Base-by-base conservation (phyloP, 1,140 invertebrate genomes). In the Condylostylus longicornis region DNA sequence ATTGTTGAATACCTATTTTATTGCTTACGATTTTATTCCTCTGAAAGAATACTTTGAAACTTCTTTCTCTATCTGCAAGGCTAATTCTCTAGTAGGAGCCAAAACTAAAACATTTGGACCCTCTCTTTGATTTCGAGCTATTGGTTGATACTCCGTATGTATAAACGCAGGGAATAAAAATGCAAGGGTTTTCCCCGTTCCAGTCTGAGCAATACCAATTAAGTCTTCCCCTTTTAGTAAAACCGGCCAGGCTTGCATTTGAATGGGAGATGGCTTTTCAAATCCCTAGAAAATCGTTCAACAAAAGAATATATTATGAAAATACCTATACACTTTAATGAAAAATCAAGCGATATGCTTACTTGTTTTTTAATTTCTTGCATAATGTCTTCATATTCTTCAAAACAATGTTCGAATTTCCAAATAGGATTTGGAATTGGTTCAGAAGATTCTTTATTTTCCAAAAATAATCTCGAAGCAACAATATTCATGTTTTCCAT, bases 131-230 rank as follows among this genome's bases (percentile, higher is more conserved):
- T 46, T 49, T 5, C 77, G 61, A 0, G 81, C 77, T 9, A 63
- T 66, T 15, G 69, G 54, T 65, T 95, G 90, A 23, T 70, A 70
- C 42, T 87, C 82, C 34, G 88, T 88, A 49, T 91, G 86, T 46
- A 91, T 80, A 29, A 95, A 69, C 12, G 87, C 88, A 21, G 90
- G 90, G 20, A 95, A 53, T 1, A 95, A 59, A 52, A 94, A 96
- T 0, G 89, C 88, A 23, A 94, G 61, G 0, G 90, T 95, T 67
- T 81, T 82, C 45, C 87, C 89, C 20, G 89, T 91, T 39, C 84
- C 84, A 18, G 85, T 89, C 64, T 93, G 89, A 1, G 90, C 88
- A 41, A 95, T 93, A 12, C 89, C 89, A 61, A 93, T 93, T 47
- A 91, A 61, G 63, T 93, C 88, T 49, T 78, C 69, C 1, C 88